phyloP scores from a whole-genome alignment of 2,888 invertebrate species.

The Drosophila setosimentum region DNA sequence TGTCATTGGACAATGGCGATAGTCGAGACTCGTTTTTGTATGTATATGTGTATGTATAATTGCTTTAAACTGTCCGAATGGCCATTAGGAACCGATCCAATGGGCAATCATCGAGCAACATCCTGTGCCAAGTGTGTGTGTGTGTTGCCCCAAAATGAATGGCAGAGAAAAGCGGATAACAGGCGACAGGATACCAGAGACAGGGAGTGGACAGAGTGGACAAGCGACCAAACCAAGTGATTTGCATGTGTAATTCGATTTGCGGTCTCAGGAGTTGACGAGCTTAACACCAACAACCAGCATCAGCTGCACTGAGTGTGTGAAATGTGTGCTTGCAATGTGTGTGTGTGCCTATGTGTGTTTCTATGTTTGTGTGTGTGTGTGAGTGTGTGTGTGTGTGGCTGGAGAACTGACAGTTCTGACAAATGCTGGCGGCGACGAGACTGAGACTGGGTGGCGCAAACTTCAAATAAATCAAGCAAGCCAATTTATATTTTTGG shows the following conservation, averaged over 20 bases:
- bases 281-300: slow-evolving; percentile 50
- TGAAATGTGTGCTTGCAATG: not conserved
- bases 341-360: not conserved
- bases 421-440: slow-evolving; percentile 55
- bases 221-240: slow-evolving; percentile 64
- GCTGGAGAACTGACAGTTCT: slow-evolving; percentile 37
- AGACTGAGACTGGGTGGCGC: slow-evolving; percentile 17
- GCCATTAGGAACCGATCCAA: slow-evolving; percentile 50
- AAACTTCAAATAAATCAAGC: slow-evolving; percentile 68
- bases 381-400: slow-evolving; percentile 21
- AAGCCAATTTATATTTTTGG: slow-evolving; percentile 77
- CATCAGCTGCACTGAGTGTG: slow-evolving; percentile 13
- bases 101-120: slow-evolving; percentile 36
- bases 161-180: slow-evolving; percentile 14
- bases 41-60: slow-evolving; percentile 48
- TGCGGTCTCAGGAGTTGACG: slow-evolving; percentile 65
- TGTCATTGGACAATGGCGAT: slow-evolving; percentile 27
- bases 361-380: slow-evolving; percentile 7
- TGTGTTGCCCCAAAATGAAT: slow-evolving; percentile 36
- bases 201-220: slow-evolving; percentile 32
- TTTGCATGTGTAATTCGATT: slow-evolving; percentile 78
- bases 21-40: slow-evolving; percentile 9
- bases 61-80: slow-evolving; percentile 71
- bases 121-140: slow-evolving; percentile 18
- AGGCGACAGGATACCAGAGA: slow-evolving; percentile 4